Conservation (phyloP, 1,140 invertebrate genomes). For the Limonius californicus region DNA sequence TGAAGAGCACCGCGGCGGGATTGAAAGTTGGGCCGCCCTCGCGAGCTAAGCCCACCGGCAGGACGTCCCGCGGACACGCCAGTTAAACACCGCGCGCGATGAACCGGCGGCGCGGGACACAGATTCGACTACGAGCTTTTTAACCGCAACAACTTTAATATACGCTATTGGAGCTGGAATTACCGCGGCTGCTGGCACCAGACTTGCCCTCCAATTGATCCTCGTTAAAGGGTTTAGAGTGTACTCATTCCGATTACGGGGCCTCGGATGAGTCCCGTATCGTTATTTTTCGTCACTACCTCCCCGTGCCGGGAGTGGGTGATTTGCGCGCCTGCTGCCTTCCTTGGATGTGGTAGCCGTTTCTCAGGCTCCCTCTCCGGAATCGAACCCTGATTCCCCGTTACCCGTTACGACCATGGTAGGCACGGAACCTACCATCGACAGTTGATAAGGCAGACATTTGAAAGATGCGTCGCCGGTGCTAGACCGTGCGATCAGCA, state of each 20-base stretch:
- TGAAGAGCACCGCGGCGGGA: too few relatives aligned
- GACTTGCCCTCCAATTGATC: too few relatives aligned
- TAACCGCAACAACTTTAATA: too few relatives aligned
- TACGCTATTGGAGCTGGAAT: slow-evolving; percentile 69
- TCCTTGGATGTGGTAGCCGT: slow-evolving; percentile 86
- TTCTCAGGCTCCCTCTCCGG: slow-evolving; percentile 80
- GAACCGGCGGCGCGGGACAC: slow-evolving; percentile 57
- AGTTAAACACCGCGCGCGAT: slow-evolving; percentile 14
- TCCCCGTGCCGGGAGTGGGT: slow-evolving; percentile 77
- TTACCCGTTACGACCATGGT: slow-evolving; percentile 69
- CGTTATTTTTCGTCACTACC: slow-evolving; percentile 86
- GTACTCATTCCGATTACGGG: slow-evolving; percentile 83
- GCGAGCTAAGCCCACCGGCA: too few relatives aligned
- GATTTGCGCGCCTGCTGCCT: slow-evolving; percentile 59
- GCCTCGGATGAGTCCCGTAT: slow-evolving; percentile 73
- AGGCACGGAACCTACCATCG: slow-evolving; percentile 71
- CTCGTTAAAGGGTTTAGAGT: too few relatives aligned
- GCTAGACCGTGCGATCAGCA: slow-evolving; percentile 71
- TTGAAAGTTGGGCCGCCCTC: too few relatives aligned
- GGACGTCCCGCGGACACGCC: slow-evolving; percentile 30
- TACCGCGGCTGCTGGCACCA: slow-evolving; percentile 86
- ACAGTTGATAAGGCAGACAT: too few relatives aligned
- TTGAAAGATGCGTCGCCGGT: slow-evolving; percentile 75
- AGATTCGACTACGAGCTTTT: slow-evolving; percentile 71
- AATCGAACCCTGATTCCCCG: slow-evolving; percentile 61